These are phyloP conservation scores for Jordanella pulchra DNA, from an alignment of 2,797 vertebrate species.

Conservation along the genomic window DNA sequence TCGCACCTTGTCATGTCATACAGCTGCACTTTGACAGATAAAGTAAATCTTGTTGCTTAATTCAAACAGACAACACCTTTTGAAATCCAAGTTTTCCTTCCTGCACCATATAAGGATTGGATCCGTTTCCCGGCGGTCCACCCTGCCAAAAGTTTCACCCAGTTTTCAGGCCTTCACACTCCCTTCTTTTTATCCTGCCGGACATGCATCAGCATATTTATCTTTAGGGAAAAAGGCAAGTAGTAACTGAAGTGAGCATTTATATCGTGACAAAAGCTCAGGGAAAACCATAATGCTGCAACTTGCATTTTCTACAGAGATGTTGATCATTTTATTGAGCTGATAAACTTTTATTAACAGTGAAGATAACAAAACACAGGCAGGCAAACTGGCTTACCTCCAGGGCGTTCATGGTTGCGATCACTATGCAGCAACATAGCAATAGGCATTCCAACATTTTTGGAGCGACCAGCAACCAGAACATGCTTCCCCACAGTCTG, in stretches of 20 bases:
- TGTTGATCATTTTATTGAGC: neutral
- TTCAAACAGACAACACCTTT: constrained; percentile 6
- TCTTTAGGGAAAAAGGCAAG: constrained; percentile 32
- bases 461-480: constrained; percentile 90
- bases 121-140: constrained; percentile 16
- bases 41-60: constrained; percentile 46
- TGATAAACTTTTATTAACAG: neutral
- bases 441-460: constrained; percentile 94
- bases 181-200: constrained; percentile 14
- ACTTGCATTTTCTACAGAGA: constrained; percentile 16
- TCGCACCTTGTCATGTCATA: neutral
- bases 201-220: constrained; percentile 35
- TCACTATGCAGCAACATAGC: constrained; percentile 91
- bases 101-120: constrained; percentile 58
- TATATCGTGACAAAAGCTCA: constrained; percentile 21
- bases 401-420: constrained; percentile 87
- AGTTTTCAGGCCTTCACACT: constrained; percentile 25
- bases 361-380: constrained; percentile 9
- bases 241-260: constrained; percentile 10
- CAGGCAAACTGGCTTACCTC: constrained; percentile 78
- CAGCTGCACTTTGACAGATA: constrained; percentile 18
- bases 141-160: constrained; percentile 25
- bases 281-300: constrained; percentile 48
- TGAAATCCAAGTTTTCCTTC: constrained; percentile 50
- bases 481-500: constrained; percentile 90